Evolutionary conservation across 2,888 invertebrate genomes (phyloP).

Genomic region (Spialia ferax): DNA sequence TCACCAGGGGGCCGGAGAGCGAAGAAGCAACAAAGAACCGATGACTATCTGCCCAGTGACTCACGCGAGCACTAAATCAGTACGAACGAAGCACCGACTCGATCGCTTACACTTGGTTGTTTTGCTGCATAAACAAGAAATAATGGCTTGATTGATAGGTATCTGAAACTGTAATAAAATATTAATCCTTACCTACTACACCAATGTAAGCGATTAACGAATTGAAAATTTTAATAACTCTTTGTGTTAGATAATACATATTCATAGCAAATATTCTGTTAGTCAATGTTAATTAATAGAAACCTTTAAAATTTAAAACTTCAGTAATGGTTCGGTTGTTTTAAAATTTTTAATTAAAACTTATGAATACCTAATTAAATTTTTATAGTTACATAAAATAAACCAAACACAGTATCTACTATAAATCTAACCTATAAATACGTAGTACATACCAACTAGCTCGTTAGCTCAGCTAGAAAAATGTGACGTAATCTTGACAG

Average conservation of each 20-base stretch:
- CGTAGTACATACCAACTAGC: background rate
- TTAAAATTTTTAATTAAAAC: no score
- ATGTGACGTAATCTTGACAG: constrained; percentile 7
- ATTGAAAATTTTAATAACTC: background rate
- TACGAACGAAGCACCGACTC: constrained; percentile 44
- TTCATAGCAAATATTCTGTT: no score
- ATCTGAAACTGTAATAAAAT: background rate
- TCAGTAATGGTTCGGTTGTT: no score
- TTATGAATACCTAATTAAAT: no score
- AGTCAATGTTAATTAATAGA: no score
- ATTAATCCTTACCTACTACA: no score
- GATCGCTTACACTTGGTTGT: background rate
- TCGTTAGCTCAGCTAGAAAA: background rate
- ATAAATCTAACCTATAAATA: no score
- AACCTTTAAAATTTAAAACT: no score
- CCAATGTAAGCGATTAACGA: background rate
- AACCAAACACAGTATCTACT: background rate
- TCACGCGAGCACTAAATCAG: constrained; percentile 49
- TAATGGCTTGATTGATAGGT: background rate
- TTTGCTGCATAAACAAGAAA: constrained; percentile 7
- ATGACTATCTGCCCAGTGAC: constrained; percentile 50
- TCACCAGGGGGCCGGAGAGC: constrained; percentile 6
- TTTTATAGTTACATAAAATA: background rate
- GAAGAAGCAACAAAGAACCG: constrained; percentile 47
- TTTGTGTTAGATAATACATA: no score